Evolutionary conservation across 2,113 vertebrate species (phyloP), one percentile per base, ranked within the genome.

Genomic region (Tychaedon coryphoeus): DNA sequence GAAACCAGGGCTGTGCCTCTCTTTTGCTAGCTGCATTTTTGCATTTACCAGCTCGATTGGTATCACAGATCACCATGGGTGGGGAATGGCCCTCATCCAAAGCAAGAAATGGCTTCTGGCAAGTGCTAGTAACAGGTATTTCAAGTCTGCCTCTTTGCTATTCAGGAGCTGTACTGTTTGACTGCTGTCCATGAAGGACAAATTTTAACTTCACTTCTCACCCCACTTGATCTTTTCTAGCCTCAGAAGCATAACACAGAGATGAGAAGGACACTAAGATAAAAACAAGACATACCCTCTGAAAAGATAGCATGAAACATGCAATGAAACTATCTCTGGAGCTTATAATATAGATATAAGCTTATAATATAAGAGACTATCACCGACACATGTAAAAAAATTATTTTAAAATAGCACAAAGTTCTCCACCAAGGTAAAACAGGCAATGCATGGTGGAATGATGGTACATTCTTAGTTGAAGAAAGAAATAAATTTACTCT

Each of bases 71-170:
- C 88, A 54, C 60, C 47, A 43, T 34, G 83, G 77, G 93, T 84
- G 87, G 78, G 61, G 72, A 82, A 88, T 61, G 83, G 86, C 53
- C 42, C 40, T 64, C 65, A 70, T 76, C 84, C 94, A 96, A 83
- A 92, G 86, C 83, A 86, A 80, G 81, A 76, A 95, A 90, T 74
- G 95, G 87, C 84, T 86, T 76, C 79, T 84, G 89, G 82, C 77
- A 72, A 86, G 26, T 26, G 61, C 65, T 65, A 53, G 42, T 60
- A 97, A 92, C 84, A 95, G 79, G 85, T 93, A 95, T 96, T 97
- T 95, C 86, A 81, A 83, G 95, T 84, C 75, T 75, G 81, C 69
- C 71, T 95, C 79, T 85, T 34, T 92, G 76, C 81, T 85, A 42
- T 81, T 84, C 26, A 29, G 86, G 79, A 79, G 81, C 76, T 91